Evolutionary conservation across 1,140 invertebrate genomes (phyloP), one percentile per base, ranked within the genome.

Genomic region (Acromyrmex heyeri): DNA sequence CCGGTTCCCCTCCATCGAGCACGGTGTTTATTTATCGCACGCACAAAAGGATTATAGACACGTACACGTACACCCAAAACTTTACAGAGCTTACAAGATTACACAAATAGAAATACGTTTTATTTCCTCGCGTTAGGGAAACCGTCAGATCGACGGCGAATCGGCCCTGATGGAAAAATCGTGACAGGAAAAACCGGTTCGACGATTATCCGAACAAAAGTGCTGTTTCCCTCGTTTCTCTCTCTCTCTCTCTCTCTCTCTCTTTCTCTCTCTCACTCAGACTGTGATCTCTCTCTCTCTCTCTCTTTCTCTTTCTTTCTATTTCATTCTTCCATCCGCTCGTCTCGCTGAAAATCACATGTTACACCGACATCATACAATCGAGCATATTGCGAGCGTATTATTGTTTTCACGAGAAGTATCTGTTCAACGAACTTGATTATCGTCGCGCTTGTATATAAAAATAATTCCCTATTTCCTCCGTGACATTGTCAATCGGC

Each of bases 391-490:
- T 65, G 73, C 82, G 82, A 59, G 82, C 34, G 30, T 65, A 55
- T 65, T 85, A 83, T 83, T 73, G 69, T 73, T 83, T 83, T n/a
- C 79, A 30, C 79, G 79, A 73, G 79, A 83, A 83, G 67, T 61
- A 91, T 89, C 64, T 79, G 88, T 87, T 72, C 86, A 72, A 88
- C 87, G 89, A 90, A 85, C 89, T 89, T 93, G 87, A 93, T 93
- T 91, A 93, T 92, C 89, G 91, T 93, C 90, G 93, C 91, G 90
- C 87, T 92, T 87, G 90, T 91, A 94, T 92, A 94, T 92, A 94
- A 94, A 94, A 94, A 94, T 94, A 94, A 93, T 92, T 94, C 69
- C 91, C 79, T 93, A 93, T 92, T 86, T 89, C 61, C 77, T 86
- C 38, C 87, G 62, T 85, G 70, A 69, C 88, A 38, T 85, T 48